Evolutionary conservation across 1,140 invertebrate genomes (phyloP).

Genomic region (Bactericera cockerelli): DNA sequence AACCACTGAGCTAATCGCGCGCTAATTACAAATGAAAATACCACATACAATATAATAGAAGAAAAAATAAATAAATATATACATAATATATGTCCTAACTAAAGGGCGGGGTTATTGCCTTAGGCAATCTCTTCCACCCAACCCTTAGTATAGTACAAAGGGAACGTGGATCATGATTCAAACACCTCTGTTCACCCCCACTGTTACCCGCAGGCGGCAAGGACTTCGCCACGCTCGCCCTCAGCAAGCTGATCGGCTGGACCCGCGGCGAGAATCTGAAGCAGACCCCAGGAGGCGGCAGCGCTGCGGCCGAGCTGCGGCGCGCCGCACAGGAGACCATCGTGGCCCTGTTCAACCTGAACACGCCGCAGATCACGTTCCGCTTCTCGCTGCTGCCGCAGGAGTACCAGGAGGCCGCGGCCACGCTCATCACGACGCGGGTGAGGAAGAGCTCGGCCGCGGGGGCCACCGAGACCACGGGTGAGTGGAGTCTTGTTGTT

Average conservation of each 20-base stretch:
- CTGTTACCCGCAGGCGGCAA: constrained; percentile 30
- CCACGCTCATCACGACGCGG: constrained; percentile 67
- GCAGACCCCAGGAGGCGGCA: too few relatives aligned
- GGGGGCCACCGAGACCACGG: constrained; percentile 24
- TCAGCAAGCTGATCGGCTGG: constrained; percentile 41
- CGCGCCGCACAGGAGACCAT: constrained; percentile 61
- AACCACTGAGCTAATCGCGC: too few relatives aligned
- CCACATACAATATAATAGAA: too few relatives aligned
- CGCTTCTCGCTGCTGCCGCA: constrained; percentile 67
- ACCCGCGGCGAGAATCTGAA: constrained; percentile 41
- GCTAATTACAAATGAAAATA: too few relatives aligned
- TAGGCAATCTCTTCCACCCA: too few relatives aligned
- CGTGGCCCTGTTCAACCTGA: constrained; percentile 75
- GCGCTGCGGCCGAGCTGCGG: constrained; percentile 59
- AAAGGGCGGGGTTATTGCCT: too few relatives aligned
- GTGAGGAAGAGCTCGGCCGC: constrained; percentile 45
- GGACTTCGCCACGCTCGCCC: constrained; percentile 38
- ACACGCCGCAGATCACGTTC: constrained; percentile 70
- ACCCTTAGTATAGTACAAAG: too few relatives aligned
- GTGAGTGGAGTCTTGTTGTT: too few relatives aligned
- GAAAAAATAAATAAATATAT: too few relatives aligned
- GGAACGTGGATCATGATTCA: too few relatives aligned
- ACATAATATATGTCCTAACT: too few relatives aligned
- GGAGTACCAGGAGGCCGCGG: constrained; percentile 63
- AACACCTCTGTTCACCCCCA: too few relatives aligned